phyloP scores from a whole-genome alignment of 2,113 vertebrate genomes.

The Capreolus pygargus region DNA sequence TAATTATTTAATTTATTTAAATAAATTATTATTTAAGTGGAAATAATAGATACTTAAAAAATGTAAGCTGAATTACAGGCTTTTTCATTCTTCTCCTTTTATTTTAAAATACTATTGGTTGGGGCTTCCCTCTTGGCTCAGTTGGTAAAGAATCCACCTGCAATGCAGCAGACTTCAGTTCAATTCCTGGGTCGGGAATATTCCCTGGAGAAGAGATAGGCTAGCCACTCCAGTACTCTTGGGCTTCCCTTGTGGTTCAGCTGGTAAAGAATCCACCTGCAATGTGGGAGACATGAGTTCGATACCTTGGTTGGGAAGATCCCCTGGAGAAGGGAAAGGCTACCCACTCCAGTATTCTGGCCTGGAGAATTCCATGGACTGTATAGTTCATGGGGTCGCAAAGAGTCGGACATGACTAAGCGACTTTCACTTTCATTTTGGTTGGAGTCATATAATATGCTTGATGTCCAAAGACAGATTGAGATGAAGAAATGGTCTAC shows the following conservation, averaged over 20 bases:
- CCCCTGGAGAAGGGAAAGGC: background rate
- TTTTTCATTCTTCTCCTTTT: background rate
- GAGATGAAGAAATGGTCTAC: background rate
- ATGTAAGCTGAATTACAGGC: background rate
- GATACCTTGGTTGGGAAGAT: background rate
- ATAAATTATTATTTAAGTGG: background rate
- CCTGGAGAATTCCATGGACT: background rate
- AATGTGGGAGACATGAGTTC: background rate
- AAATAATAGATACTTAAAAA: background rate
- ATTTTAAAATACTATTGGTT: background rate
- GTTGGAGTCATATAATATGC: background rate
- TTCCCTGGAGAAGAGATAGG: background rate
- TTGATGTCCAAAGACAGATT: background rate
- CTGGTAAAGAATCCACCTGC: background rate
- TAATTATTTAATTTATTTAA: no score
- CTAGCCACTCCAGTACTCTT: background rate
- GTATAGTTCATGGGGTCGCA: background rate
- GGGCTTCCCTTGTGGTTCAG: background rate
- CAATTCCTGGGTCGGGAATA: background rate
- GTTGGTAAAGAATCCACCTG: background rate
- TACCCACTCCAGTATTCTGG: background rate
- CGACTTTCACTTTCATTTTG: background rate
- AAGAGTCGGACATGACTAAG: background rate
- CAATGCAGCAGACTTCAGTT: background rate
- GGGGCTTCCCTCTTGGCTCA: background rate